Conservation (phyloP, 2,888 invertebrate species). For the Mylabris sibirica region DNA sequence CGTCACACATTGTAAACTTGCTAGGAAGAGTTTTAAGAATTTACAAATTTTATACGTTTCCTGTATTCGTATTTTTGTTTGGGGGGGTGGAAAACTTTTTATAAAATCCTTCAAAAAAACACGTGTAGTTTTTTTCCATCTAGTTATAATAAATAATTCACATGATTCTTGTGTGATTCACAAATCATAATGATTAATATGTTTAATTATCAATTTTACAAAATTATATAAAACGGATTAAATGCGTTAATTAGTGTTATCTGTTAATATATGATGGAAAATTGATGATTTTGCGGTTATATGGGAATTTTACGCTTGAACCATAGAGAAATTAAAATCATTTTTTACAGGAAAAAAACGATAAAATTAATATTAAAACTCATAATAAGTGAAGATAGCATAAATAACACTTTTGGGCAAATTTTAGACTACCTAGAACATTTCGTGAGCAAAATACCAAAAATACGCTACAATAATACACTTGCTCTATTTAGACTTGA, state of each 20-base stretch:
- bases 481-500: not conserved
- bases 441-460: not conserved
- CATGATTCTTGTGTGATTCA: not conserved
- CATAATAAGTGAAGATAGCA: too few relatives aligned
- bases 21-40: constrained; percentile 19
- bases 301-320: not conserved
- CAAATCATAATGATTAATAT: not conserved
- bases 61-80: not conserved
- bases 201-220: not conserved
- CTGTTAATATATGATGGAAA: not conserved
- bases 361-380: not conserved
- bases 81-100: not conserved
- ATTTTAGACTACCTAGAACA: not conserved
- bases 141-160: not conserved
- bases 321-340: not conserved
- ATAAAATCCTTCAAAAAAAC: constrained; percentile 8
- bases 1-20: constrained; percentile 14
- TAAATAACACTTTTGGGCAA: not conserved
- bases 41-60: constrained; percentile 27
- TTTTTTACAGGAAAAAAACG: not conserved
- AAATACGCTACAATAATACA: not conserved
- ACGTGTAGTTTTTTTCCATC: not conserved
- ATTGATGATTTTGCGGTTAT: not conserved
- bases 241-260: constrained; percentile 21
- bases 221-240: constrained; percentile 17